phyloP scores from a whole-genome alignment of 2,113 vertebrate species.

The Marcusenius ussheri region DNA sequence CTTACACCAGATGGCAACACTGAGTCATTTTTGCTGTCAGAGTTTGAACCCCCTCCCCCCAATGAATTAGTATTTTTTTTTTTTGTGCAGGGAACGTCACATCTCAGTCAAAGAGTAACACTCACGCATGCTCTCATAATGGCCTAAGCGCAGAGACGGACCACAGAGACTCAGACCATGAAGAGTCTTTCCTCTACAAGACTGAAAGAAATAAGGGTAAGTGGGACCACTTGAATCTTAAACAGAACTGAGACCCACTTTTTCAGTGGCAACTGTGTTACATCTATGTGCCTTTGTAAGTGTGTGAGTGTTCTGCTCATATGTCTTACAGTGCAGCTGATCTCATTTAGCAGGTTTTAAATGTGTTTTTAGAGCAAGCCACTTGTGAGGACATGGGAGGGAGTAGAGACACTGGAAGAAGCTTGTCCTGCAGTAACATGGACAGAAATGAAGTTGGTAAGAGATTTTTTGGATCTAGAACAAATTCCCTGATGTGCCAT shows the following conservation, averaged over 20 bases:
- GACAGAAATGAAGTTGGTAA: neutral
- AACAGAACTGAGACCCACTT: neutral
- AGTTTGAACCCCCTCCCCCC: too few species aligned
- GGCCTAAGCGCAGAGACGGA: conserved; percentile 26
- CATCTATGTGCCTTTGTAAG: neutral
- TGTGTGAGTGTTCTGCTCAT: neutral
- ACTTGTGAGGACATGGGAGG: neutral
- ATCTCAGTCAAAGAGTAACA: conserved; percentile 41
- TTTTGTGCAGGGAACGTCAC: conserved; percentile 42
- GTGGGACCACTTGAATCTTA: neutral
- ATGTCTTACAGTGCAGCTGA: neutral
- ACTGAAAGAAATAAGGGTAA: neutral
- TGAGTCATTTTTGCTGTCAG: neutral
- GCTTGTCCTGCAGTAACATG: neutral
- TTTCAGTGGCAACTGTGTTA: neutral
- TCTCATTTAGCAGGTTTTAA: neutral
- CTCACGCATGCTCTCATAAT: conserved; percentile 32
- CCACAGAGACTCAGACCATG: conserved; percentile 28
- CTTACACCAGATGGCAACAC: conserved; percentile 8
- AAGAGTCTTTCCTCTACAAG: neutral
- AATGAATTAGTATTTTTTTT: neutral
- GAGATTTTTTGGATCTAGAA: neutral
- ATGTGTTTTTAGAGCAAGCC: neutral
- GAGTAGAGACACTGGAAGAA: neutral
- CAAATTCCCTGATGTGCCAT: neutral